A percentile compares a stretch with the other conserved stretches of the same genome.
Evolutionary conservation across 2,888 invertebrate species (phyloP).

Genomic region (Dryobota labecula): DNA sequence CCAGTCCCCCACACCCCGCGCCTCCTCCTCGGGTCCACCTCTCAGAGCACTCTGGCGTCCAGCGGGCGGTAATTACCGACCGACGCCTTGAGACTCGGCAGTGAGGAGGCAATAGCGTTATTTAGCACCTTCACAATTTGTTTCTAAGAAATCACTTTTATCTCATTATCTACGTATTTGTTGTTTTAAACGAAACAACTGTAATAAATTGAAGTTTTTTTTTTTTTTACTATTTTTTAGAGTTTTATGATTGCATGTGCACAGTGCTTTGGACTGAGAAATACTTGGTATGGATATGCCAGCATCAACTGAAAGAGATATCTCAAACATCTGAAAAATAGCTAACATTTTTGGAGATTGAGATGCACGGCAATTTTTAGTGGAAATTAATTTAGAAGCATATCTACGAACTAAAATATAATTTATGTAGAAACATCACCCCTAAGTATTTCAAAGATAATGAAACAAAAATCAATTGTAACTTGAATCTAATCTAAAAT

Average conservation of each 20-base stretch:
- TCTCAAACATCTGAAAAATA: background rate
- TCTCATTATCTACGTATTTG: conserved; percentile 47
- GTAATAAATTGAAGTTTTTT: background rate
- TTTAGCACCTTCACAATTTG: conserved; percentile 67
- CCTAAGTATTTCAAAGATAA: conserved; percentile 11
- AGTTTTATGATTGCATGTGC: background rate
- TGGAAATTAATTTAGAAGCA: background rate
- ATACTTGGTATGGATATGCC: no score
- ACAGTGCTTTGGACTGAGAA: background rate
- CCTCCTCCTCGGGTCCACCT: conserved; percentile 19
- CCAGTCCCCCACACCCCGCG: conserved; percentile 10
- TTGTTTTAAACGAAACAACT: conserved; percentile 19
- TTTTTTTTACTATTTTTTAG: background rate
- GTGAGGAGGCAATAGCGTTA: conserved; percentile 73
- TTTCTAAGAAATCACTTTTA: conserved; percentile 62
- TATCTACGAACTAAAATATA: background rate
- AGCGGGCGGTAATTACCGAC: conserved; percentile 74
- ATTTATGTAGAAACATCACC: background rate
- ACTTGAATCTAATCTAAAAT: conserved; percentile 49
- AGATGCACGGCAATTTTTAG: background rate
- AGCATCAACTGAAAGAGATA: background rate
- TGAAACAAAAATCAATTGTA: conserved; percentile 27
- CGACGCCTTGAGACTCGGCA: conserved; percentile 72
- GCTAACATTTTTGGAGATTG: background rate
- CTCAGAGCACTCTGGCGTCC: conserved; percentile 56